Base-by-base conservation (phyloP, 2,113 vertebrate genomes). In the Notothenia coriiceps region DNA sequence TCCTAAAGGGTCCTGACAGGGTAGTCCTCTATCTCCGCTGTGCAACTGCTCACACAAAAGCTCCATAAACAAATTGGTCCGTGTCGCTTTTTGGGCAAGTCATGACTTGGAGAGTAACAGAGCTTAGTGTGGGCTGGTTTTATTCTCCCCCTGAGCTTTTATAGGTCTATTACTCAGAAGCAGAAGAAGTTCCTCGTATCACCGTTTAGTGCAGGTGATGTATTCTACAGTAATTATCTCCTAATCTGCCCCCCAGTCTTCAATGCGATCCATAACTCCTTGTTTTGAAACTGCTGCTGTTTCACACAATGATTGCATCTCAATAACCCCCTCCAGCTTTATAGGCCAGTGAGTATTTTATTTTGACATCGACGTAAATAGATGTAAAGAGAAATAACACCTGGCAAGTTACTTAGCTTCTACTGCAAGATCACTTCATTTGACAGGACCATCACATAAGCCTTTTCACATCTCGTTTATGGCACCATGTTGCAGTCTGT, bases 151-250 rank as follows among this genome's bases (percentile, higher is more conserved):
- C 43, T 61, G 29, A 82, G 86, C 78, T 81, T 93, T 92, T 86
- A 92, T 86, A 68, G 74, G 62, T 88, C 86, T 71, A 92, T 95
- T 91, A 92, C 81, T 91, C 89, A 82, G 80, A 77, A 63, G 74
- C 59, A 78, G 78, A 79, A 70, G 67, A 77, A 82, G 80, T 75
- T 86, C 83, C 59, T 60, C 29, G 72, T 51, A 77, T 74, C 77
- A 76, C 56, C 61, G 82, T 84, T 93, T 88, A 89, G 78, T 80
- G 64, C 87, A 89, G 92, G 89, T 93, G 90, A 91, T 87, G 80
- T 89, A 83, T 91, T 94, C 89, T 84, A 83, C 66, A 60, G 68
- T 87, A 86, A 92, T 93, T 94, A 92, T 91, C 67, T 86, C n/a
- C 67, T 85, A 76, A 92, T 92, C 88, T 83, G 79, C 83, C 81